Conservation (phyloP, 1,140 invertebrate genomes). For the Hermetia illucens region DNA sequence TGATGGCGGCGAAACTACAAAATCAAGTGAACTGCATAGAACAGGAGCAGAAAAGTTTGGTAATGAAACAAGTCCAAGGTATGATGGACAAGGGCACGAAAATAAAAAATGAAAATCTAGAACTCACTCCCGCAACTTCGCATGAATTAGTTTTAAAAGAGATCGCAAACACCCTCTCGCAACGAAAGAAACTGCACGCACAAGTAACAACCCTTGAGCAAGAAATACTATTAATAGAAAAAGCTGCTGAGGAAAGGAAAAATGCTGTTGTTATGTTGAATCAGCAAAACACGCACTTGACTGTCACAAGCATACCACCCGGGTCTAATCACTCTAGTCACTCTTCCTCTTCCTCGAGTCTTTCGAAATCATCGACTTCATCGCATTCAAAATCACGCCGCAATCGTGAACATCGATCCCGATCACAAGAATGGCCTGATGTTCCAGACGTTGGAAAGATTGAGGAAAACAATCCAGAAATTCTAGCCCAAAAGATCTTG, state of each 20-base stretch:
- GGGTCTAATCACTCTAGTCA: slow-evolving; percentile 10
- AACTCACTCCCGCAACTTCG: slow-evolving; percentile 47
- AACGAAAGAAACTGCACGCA: slow-evolving; percentile 64
- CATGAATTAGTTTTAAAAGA: slow-evolving; percentile 72
- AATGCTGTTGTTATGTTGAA: slow-evolving; percentile 33
- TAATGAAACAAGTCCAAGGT: slow-evolving; percentile 47
- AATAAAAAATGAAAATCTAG: slow-evolving; percentile 33
- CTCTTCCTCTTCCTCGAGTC: not conserved
- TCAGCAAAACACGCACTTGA: slow-evolving; percentile 23
- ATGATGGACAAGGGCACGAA: slow-evolving; percentile 42
- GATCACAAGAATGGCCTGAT: slow-evolving; percentile 81
- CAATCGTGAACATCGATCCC: slow-evolving; percentile 52
- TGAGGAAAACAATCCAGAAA: slow-evolving; percentile 80
- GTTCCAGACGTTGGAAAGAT: slow-evolving; percentile 80
- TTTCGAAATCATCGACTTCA: slow-evolving; percentile 18
- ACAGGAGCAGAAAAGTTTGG: slow-evolving; percentile 52
- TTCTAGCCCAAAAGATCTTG: slow-evolving; percentile 74
- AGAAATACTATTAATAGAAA: slow-evolving; percentile 59
- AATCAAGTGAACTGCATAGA: slow-evolving; percentile 53
- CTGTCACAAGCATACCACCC: slow-evolving; percentile 13
- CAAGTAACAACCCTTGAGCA: slow-evolving; percentile 61
- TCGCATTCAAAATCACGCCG: slow-evolving; percentile 43
- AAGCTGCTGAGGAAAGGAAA: slow-evolving; percentile 46
- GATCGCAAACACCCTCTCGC: slow-evolving; percentile 64
- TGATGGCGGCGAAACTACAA: slow-evolving; percentile 68